These are phyloP conservation scores for Pholis gunnellus DNA, from an alignment of 2,113 vertebrate genomes.

Conservation along the genomic window DNA sequence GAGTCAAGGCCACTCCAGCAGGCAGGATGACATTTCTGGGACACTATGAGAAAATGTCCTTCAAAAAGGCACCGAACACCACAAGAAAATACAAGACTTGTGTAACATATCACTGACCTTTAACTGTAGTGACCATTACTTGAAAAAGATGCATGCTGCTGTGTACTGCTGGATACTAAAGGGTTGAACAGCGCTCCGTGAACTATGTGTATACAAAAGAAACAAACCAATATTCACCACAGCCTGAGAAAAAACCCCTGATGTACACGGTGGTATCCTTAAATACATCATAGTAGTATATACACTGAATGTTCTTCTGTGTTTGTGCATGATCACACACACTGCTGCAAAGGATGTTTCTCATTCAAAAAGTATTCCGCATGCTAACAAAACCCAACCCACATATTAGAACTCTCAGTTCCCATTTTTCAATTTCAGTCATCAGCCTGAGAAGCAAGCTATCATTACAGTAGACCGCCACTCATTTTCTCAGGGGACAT, in stretches of 20 bases:
- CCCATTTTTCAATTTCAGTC: conserved; percentile 62
- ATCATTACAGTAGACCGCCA: conserved; percentile 49
- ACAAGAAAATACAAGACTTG: conserved; percentile 39
- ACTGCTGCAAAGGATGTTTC: conserved; percentile 13
- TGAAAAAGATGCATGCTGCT: conserved; percentile 1
- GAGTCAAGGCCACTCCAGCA: conserved; percentile 58
- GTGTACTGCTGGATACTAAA: conserved; percentile 2
- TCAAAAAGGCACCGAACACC: conserved; percentile 36
- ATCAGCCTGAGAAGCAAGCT: conserved; percentile 50
- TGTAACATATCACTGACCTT: conserved; percentile 54
- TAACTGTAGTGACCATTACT: conserved; percentile 16
- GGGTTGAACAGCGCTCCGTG: background rate
- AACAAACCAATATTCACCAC: conserved; percentile 20
- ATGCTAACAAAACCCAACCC: conserved; percentile 10
- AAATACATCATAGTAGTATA: background rate
- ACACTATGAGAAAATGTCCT: conserved; percentile 60
- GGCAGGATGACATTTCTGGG: conserved; percentile 72
- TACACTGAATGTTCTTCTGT: background rate
- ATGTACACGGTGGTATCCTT: background rate
- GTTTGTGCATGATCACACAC: conserved; percentile 19
- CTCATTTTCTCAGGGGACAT: conserved; percentile 63
- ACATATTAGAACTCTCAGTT: conserved; percentile 9
- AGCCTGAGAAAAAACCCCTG: conserved; percentile 1
- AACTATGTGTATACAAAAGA: conserved; percentile 18
- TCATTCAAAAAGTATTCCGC: conserved; percentile 45